Percentiles rank a stretch among this genome's conserved stretches.
phyloP scores from a whole-genome alignment of 1,140 invertebrate species.

The Oreohelix idahoensis region DNA sequence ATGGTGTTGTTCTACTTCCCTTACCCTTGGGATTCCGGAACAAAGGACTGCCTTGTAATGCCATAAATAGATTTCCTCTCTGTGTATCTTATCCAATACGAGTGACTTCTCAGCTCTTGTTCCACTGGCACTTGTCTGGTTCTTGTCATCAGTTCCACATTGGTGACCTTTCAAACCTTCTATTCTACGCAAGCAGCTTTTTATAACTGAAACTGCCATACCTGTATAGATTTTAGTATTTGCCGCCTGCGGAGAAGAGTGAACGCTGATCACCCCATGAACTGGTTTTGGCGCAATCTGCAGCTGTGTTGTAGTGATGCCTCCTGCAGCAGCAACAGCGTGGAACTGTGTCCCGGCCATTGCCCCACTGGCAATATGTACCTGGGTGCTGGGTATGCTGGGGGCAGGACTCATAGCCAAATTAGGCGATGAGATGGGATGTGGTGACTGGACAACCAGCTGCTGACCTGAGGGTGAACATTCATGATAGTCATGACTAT shows the following conservation, averaged over 20 bases:
- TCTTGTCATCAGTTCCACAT: too few species aligned
- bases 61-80: too few species aligned
- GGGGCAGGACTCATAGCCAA: conserved; percentile 44
- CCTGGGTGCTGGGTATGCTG: conserved; percentile 43
- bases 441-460: conserved; percentile 61
- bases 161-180: too few species aligned
- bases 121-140: too few species aligned
- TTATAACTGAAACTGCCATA: conserved; percentile 37
- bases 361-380: conserved; percentile 48
- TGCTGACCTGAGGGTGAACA: conserved; percentile 54
- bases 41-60: too few species aligned
- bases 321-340: conserved; percentile 16
- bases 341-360: conserved; percentile 45
- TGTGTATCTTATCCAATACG: too few species aligned
- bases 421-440: conserved; percentile 49
- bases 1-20: too few species aligned
- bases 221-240: conserved; percentile 54
- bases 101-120: too few species aligned
- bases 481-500: too few species aligned
- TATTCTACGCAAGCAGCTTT: too few species aligned
- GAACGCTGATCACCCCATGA: conserved; percentile 2
- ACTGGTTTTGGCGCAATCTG: conserved; percentile 17
- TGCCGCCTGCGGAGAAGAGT: conserved; percentile 51
- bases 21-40: too few species aligned
- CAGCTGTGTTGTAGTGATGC: neutral